Conservation (phyloP, 2,113 vertebrate species). For the Galeopterus variegatus region DNA sequence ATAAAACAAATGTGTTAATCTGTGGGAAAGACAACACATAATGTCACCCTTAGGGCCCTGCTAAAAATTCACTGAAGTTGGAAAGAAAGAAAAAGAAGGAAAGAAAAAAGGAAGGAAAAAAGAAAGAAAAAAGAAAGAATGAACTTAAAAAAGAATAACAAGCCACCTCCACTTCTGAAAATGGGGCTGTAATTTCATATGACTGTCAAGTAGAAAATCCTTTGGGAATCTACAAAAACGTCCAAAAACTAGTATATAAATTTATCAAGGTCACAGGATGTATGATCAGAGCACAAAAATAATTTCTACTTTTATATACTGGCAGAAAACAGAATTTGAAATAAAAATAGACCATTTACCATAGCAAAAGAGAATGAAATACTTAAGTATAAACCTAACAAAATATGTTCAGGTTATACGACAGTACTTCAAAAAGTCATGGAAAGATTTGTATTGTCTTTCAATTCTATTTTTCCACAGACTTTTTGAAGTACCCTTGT, state of each 20-base stretch:
- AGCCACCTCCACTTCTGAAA: not conserved
- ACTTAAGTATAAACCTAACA: not conserved
- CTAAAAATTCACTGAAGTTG: not conserved
- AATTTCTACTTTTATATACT: not conserved
- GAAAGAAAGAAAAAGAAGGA: not conserved
- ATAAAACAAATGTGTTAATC: not conserved
- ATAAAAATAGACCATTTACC: not conserved
- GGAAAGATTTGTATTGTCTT: too few species aligned
- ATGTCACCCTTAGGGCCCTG: not conserved
- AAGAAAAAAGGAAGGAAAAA: not conserved
- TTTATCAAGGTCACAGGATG: not conserved
- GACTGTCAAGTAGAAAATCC: not conserved
- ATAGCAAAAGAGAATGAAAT: not conserved
- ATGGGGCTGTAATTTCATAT: not conserved
- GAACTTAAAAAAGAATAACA: too few species aligned
- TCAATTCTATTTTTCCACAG: too few species aligned
- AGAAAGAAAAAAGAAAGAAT: not conserved
- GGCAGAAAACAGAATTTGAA: not conserved
- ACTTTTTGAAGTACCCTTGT: too few species aligned
- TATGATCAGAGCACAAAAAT: not conserved
- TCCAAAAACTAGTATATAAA: not conserved
- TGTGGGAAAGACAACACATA: not conserved
- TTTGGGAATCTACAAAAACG: not conserved
- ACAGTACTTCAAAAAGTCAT: too few species aligned
- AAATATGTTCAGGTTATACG: not conserved